These are phyloP conservation scores for Drosophila merina DNA, from an alignment of 2,888 invertebrate genomes.

Conservation along the genomic window DNA sequence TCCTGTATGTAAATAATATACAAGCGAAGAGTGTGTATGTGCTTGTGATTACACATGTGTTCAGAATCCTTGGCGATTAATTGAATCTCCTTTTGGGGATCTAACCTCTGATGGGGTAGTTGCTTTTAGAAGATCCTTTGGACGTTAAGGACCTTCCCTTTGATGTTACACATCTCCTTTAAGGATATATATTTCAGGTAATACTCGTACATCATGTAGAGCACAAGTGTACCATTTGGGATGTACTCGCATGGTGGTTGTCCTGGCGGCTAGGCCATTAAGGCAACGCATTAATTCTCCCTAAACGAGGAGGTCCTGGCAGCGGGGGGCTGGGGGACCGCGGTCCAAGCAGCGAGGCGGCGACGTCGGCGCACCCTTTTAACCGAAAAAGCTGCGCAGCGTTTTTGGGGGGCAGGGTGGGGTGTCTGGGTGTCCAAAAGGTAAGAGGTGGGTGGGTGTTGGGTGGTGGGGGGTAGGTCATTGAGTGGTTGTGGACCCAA, in stretches of 20 bases:
- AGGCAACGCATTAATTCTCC: constrained; percentile 68
- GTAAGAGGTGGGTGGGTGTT: not conserved
- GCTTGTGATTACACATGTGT: constrained; percentile 33
- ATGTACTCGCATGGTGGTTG: constrained; percentile 1
- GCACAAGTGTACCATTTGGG: not conserved
- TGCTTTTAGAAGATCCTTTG: too few relatives aligned
- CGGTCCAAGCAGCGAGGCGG: constrained; percentile 28
- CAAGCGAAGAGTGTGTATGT: not conserved
- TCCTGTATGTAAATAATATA: not conserved
- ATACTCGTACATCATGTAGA: not conserved
- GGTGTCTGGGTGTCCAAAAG: not conserved
- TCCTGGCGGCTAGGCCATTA: constrained; percentile 60
- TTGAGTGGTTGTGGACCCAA: constrained; percentile 75
- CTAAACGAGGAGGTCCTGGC: constrained; percentile 23
- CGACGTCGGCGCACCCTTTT: constrained; percentile 64
- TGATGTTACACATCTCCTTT: too few relatives aligned
- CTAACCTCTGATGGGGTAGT: too few relatives aligned
- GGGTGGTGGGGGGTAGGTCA: constrained; percentile 58
- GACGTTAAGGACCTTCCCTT: too few relatives aligned
- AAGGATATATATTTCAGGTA: too few relatives aligned
- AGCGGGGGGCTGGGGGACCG: not conserved
- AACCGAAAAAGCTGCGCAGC: constrained; percentile 48
- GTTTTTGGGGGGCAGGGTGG: constrained; percentile 23
- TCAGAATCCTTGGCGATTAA: constrained; percentile 56
- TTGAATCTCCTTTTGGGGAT: not conserved